Base-by-base conservation (phyloP, 2,797 vertebrate genomes). In the Carduelis carduelis region DNA sequence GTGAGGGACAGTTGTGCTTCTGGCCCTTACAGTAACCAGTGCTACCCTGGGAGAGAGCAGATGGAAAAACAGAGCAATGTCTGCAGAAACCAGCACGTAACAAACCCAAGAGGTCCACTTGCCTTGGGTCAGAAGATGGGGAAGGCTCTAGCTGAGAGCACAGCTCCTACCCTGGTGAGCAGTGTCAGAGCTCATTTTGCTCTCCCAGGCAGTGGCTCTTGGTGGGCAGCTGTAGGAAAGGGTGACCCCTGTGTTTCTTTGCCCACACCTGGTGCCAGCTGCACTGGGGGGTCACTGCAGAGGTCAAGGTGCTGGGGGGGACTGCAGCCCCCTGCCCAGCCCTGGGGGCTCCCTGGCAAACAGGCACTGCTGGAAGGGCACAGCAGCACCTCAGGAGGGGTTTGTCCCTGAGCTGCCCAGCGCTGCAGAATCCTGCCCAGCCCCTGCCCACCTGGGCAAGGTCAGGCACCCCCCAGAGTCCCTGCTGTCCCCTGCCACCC, bases 301-400 rank as follows among this genome's bases (percentile, higher is more conserved):
- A 63, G 89, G 35, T 59, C 68, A 37, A 34, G 35, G 22, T 21
- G 76, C 69, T 34, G 27, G 1, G 2, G 2, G 44, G 47, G 27
- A 5, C 60, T 43, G 30, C 80, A 32, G 43, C 28, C 56, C 52
- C 63, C 43, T 23, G 53, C 44, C 53, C 78, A 49, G 53, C 64
- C 30, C 53, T 4, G 2, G 56, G 60, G 28, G 43, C 49, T 37
- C n/a, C 49, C 53, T 26, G 27, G 6, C 3, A 18, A 16, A 3
- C 44, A 23, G 47, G 22, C 41, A 0, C 69, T 61, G 43, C 32
- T 76, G 56, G n/a, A 52, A 64, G 56, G 39, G 22, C 11, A 43
- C 53, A 4, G 3, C 6, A 8, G 8, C 0, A 0, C 1, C 0
- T 13, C n/a, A 15, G 56, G 56, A 47, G 27, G 43, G 23, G 0